A percentile compares a stretch with the other conserved stretches of the same genome.
Evolutionary conservation across 2,888 invertebrate species (phyloP).

Genomic region (Boloria euphrosyne): DNA sequence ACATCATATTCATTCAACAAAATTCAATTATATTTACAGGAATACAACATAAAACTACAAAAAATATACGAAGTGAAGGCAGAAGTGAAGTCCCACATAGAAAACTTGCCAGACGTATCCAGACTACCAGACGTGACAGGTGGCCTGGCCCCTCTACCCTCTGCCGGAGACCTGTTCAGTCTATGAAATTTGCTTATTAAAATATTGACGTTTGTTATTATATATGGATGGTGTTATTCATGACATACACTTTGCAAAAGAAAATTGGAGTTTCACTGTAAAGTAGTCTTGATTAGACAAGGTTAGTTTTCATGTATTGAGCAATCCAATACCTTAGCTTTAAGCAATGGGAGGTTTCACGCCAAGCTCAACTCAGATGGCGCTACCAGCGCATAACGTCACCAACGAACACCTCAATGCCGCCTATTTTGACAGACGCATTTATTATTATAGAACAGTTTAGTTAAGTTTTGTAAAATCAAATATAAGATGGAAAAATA

Average conservation of each 20-base stretch:
- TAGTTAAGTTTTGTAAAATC: too few species aligned
- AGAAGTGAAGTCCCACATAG: constrained; percentile 95
- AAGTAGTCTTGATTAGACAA: too few species aligned
- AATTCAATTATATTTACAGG: constrained; percentile 81
- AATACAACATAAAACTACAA: constrained; percentile 94
- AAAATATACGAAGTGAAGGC: constrained; percentile 93
- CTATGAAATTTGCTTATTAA: constrained; percentile 57
- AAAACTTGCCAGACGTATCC: constrained; percentile 95
- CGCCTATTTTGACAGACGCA: too few species aligned
- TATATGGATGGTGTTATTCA: constrained; percentile 2
- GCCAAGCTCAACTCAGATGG: too few species aligned
- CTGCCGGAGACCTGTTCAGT: constrained; percentile 96
- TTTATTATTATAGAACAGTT: too few species aligned
- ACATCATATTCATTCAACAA: not conserved
- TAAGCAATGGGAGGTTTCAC: too few species aligned
- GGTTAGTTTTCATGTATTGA: too few species aligned
- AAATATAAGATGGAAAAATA: too few species aligned
- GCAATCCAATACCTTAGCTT: too few species aligned
- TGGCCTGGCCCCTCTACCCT: constrained; percentile 95
- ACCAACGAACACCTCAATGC: too few species aligned
- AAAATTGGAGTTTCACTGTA: too few species aligned
- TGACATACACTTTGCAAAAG: not conserved
- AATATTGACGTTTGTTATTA: not conserved
- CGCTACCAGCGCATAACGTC: too few species aligned
- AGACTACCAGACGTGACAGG: constrained; percentile 96